Evolutionary conservation across 2,888 invertebrate genomes (phyloP).

Genomic region (Seira ritae): DNA sequence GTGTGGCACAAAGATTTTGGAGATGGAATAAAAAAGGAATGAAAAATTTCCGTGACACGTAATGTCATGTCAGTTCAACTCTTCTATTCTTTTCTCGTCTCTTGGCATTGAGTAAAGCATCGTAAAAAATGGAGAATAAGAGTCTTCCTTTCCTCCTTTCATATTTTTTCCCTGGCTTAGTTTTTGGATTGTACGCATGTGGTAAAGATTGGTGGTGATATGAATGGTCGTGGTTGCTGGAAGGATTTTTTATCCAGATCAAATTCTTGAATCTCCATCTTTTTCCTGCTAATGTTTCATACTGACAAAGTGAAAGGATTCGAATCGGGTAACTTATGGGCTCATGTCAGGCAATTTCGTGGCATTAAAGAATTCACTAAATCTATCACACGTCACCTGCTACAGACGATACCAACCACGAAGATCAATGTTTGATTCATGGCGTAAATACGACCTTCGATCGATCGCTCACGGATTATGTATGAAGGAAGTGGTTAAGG

Average conservation of each 20-base stretch:
- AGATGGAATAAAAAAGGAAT: conserved; percentile 7
- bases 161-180: background rate
- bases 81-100: conserved; percentile 29
- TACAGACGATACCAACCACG: background rate
- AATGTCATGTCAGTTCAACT: conserved; percentile 48
- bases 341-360: conserved; percentile 50
- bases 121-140: background rate
- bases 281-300: conserved; percentile 30
- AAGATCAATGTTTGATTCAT: background rate
- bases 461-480: background rate
- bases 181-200: background rate
- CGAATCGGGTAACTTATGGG: conserved; percentile 47
- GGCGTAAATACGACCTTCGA: background rate
- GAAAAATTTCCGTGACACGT: conserved; percentile 50
- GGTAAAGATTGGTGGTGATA: background rate
- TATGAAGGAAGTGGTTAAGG: conserved; percentile 45
- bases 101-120: too few relatives aligned
- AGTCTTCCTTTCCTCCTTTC: conserved; percentile 27
- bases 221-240: conserved; percentile 38
- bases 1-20: too few relatives aligned
- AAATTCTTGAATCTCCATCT: conserved; percentile 42
- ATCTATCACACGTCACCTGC: conserved; percentile 40
- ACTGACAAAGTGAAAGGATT: conserved; percentile 26
- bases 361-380: conserved; percentile 52
- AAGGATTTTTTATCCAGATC: conserved; percentile 54